Percentiles rank a stretch among this genome's conserved stretches.
These are phyloP conservation scores for Helarctos malayanus DNA, from an alignment of 2,797 vertebrate genomes.

Conservation along the genomic window DNA sequence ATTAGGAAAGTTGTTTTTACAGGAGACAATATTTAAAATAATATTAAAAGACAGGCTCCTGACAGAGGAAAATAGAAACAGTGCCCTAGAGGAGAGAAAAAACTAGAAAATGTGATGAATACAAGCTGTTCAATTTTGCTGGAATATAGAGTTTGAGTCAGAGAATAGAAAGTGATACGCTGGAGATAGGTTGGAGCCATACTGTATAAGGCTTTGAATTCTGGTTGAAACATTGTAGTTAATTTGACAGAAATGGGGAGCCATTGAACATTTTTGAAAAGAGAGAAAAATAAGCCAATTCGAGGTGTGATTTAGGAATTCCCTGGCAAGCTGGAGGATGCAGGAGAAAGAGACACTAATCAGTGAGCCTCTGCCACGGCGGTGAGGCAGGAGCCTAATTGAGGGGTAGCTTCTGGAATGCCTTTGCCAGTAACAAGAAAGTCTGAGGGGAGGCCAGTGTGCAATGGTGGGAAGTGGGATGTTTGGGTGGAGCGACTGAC, in stretches of 20 bases:
- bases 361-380: background rate
- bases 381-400: background rate
- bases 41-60: background rate
- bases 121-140: background rate
- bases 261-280: slow-evolving; percentile 46
- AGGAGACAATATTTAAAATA: slow-evolving; percentile 15
- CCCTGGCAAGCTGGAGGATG: background rate
- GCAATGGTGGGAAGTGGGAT: background rate
- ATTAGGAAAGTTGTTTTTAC: background rate
- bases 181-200: background rate
- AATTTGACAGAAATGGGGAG: background rate
- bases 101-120: background rate
- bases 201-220: background rate
- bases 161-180: background rate
- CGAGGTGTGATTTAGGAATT: background rate
- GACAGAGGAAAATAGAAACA: background rate
- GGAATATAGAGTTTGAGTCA: background rate
- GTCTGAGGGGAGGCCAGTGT: background rate
- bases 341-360: background rate
- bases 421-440: background rate
- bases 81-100: background rate
- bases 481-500: background rate
- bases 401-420: background rate
- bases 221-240: slow-evolving; percentile 12
- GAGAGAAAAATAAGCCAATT: background rate